Evolutionary conservation across 1,140 invertebrate genomes (phyloP).

Genomic region (Calliphora vicina): DNA sequence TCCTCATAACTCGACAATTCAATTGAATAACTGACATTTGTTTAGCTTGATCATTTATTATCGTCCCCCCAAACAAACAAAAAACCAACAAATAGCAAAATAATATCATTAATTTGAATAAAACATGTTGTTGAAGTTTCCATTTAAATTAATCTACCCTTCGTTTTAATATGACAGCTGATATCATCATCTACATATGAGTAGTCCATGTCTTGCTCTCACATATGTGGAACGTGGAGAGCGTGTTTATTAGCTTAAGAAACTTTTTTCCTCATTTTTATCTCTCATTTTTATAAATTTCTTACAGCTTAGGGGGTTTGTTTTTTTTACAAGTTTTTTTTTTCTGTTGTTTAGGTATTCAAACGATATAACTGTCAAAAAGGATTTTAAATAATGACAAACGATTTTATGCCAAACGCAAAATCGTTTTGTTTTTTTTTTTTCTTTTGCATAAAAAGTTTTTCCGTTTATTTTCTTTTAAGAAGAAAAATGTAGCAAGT

Average conservation of each 20-base stretch:
- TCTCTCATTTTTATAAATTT: neutral
- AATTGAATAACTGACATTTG: no score
- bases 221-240: neutral
- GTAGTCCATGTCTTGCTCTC: neutral
- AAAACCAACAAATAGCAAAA: neutral
- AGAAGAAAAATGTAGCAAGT: slow-evolving; percentile 16
- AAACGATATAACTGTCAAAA: slow-evolving; percentile 32
- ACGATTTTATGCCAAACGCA: slow-evolving; percentile 10
- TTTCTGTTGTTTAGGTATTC: neutral
- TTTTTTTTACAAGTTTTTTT: no score
- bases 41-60: no score
- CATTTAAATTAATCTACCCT: slow-evolving; percentile 31
- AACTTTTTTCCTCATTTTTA: neutral
- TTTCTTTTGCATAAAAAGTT: neutral
- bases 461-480: neutral
- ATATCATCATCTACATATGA: slow-evolving; percentile 14
- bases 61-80: no score
- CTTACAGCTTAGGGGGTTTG: neutral
- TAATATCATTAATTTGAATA: neutral
- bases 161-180: slow-evolving; percentile 26
- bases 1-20: no score
- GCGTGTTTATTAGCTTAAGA: neutral
- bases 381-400: slow-evolving; percentile 30
- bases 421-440: neutral
- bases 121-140: neutral